Percentiles rank a stretch among this genome's conserved stretches.
These are phyloP conservation scores for Lepus townsendii DNA, from an alignment of 2,797 vertebrate genomes.

Conservation along the genomic window DNA sequence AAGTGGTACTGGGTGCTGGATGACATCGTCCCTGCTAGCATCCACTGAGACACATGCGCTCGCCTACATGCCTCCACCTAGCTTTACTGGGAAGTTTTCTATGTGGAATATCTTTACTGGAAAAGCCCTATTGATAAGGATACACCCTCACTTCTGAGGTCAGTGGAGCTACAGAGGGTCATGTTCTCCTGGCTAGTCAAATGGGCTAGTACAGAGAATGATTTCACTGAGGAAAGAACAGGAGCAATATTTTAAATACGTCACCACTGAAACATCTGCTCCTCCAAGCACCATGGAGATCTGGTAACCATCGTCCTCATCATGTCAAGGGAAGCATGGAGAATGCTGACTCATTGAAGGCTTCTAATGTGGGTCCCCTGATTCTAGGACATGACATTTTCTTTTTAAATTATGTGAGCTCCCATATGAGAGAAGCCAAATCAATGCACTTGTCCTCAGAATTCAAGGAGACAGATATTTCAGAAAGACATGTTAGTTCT, in stretches of 20 bases:
- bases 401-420: background rate
- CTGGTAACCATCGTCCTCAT: background rate
- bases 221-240: background rate
- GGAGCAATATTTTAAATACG: background rate
- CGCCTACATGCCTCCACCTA: background rate
- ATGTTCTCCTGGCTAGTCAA: background rate
- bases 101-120: background rate
- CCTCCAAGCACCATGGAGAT: background rate
- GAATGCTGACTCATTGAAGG: background rate
- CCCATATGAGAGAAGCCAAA: background rate
- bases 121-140: background rate
- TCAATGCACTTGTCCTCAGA: background rate
- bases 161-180: background rate
- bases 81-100: background rate
- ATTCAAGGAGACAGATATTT: background rate
- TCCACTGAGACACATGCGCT: background rate
- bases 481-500: background rate
- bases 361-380: background rate
- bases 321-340: background rate
- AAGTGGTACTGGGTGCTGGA: background rate
- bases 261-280: background rate
- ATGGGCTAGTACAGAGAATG: background rate
- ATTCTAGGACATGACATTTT: background rate
- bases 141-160: background rate
- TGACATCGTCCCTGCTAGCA: background rate